Evolutionary conservation across 2,888 invertebrate species (phyloP).

Genomic region (Trileptium ribeirensis): DNA sequence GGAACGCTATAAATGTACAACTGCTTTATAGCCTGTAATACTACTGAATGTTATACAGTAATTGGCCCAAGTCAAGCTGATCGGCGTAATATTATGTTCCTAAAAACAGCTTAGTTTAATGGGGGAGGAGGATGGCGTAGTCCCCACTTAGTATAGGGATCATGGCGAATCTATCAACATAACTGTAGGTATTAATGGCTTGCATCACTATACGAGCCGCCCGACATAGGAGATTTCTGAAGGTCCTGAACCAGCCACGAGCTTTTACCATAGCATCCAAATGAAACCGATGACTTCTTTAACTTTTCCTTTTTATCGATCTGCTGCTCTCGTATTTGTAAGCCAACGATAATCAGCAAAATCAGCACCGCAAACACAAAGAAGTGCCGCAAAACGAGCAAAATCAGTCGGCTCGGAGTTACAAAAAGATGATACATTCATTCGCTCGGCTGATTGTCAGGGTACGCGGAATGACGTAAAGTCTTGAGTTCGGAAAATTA

Average conservation of each 20-base stretch:
- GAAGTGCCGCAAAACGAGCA: slow-evolving; percentile 41
- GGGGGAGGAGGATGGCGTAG: too few relatives aligned
- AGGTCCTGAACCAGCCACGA: neutral
- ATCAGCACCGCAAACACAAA: slow-evolving; percentile 39
- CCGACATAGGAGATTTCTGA: neutral
- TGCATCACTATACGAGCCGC: too few relatives aligned
- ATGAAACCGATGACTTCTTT: slow-evolving; percentile 48
- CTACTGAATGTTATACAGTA: too few relatives aligned
- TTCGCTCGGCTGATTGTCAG: slow-evolving; percentile 54
- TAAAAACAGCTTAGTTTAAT: too few relatives aligned
- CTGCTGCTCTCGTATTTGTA: slow-evolving; percentile 45
- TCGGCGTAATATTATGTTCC: too few relatives aligned
- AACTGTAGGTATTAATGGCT: too few relatives aligned
- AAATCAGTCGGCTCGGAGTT: slow-evolving; percentile 46
- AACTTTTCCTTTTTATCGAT: slow-evolving; percentile 12
- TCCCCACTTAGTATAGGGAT: too few relatives aligned
- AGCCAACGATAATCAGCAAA: slow-evolving; percentile 41
- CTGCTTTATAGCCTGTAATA: too few relatives aligned
- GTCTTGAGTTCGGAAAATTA: slow-evolving; percentile 96
- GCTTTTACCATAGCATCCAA: slow-evolving; percentile 48
- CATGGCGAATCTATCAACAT: neutral
- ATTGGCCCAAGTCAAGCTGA: too few relatives aligned
- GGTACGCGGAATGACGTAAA: slow-evolving; percentile 83
- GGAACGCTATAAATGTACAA: too few relatives aligned
- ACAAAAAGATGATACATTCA: slow-evolving; percentile 47